Percentiles rank a stretch among this genome's conserved stretches.
Conservation (phyloP, 2,888 invertebrate genomes). For the Gnatocerus cornutus region DNA sequence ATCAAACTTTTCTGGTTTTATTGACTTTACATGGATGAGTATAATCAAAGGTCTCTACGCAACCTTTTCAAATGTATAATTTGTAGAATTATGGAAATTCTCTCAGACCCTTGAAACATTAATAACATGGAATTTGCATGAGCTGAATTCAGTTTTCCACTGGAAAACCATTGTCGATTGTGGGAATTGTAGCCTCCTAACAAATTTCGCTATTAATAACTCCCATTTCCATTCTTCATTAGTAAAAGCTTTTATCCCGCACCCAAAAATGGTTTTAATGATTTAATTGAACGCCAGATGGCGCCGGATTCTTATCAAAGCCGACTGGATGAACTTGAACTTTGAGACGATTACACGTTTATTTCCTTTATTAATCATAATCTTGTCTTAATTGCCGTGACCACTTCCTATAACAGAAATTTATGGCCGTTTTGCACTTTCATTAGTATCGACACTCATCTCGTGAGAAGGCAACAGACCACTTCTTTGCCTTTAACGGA, state of each 20-base stretch:
- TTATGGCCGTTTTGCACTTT: conserved; percentile 1
- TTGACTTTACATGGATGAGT: too few species aligned
- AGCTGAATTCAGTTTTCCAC: not conserved
- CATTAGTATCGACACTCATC: not conserved
- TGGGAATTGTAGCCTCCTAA: too few species aligned
- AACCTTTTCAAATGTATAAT: conserved; percentile 1
- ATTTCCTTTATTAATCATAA: conserved; percentile 12
- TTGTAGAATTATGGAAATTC: conserved; percentile 5
- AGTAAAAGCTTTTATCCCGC: too few species aligned
- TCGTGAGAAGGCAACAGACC: not conserved
- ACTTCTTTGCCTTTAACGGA: not conserved
- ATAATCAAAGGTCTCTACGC: not conserved
- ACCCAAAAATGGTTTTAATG: not conserved
- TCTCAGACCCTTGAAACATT: not conserved
- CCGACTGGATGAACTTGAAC: conserved; percentile 12
- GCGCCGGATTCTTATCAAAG: not conserved
- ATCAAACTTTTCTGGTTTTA: too few species aligned
- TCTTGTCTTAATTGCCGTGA: not conserved
- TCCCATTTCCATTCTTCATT: too few species aligned
- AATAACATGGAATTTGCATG: not conserved
- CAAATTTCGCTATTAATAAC: too few species aligned
- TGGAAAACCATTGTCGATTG: too few species aligned
- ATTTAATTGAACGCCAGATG: conserved; percentile 12
- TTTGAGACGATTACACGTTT: conserved; percentile 10
- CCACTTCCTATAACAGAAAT: conserved; percentile 8